Evolutionary conservation across 1,140 invertebrate genomes (phyloP), one percentile per base, ranked within the genome.

Genomic region (Pseudomyrmex pallidus): DNA sequence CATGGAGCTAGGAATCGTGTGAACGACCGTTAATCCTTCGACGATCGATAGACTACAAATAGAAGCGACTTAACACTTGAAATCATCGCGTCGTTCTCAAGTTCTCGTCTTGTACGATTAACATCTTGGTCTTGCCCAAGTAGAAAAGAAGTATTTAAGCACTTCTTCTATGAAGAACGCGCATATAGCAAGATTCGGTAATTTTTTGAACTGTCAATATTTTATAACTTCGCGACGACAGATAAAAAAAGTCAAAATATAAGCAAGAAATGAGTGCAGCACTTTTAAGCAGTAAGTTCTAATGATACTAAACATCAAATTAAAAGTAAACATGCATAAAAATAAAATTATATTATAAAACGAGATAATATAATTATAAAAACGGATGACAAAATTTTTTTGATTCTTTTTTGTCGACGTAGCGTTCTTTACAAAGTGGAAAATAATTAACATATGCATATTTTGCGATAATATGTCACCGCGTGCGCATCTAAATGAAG

Each of bases 11-110:
- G n/a, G 44, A 10, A 70, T 70, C 15, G 76, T 59, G 76, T 54
- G 35, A 67, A 80, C 22, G 66, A 59, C 54, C 76, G 54, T 80
- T 70, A 80, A 70, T 70, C 54, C 44, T 80, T 80, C 10, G 44
- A 50, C 13, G 15, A 9, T 52, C 54, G 74, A 68, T 68, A 46
- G 44, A 48, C n/a, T 20, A 78, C 44, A 78, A 59, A 15, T 70
- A 12, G 56, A 80, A 59, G 54, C 10, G 54, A 80, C 54, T 80
- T 68, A 70, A 68, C 20, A 78, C 50, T 78, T 15, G 22, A 48
- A 70, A 59, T 80, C 44, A 70, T 80, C 44, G 22, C 64, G 17
- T 46, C 13, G 12, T 35, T n/a, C 48, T 13, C 17, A 50, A 64
- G 46, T 57, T 59, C 54, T 20, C 5, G 10, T 59, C 22, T 78